Conservation (phyloP, 2,113 vertebrate genomes). For the Centrocercus urophasianus region DNA sequence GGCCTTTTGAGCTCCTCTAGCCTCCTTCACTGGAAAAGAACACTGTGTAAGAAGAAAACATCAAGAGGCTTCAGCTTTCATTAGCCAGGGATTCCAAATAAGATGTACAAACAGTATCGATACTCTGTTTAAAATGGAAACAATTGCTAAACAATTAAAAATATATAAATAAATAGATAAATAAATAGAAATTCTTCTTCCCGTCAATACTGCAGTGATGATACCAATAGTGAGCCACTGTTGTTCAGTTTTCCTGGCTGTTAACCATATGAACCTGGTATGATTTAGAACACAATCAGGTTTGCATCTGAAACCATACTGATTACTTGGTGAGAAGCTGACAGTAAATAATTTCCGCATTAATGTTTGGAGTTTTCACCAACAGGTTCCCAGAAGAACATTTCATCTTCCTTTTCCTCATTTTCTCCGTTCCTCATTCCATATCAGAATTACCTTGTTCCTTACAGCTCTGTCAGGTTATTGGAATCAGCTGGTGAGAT, state of each 20-base stretch:
- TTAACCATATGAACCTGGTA: rapidly evolving
- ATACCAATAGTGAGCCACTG: background rate
- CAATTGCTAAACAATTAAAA: background rate
- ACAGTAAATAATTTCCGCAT: background rate
- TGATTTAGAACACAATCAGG: background rate
- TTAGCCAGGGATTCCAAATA: background rate
- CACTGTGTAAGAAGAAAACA: background rate
- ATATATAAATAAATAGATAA: background rate
- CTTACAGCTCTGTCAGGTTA: background rate
- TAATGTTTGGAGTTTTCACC: background rate
- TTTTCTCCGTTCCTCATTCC: background rate
- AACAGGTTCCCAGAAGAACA: background rate
- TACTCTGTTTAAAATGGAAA: background rate
- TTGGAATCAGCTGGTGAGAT: background rate
- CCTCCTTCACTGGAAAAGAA: background rate
- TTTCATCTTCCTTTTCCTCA: background rate
- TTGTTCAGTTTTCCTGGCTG: background rate
- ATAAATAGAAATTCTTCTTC: background rate
- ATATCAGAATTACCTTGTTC: background rate
- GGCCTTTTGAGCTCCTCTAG: rapidly evolving
- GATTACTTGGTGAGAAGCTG: background rate
- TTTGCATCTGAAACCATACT: background rate
- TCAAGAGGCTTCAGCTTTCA: background rate
- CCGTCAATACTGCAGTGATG: background rate
- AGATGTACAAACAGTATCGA: background rate